A percentile compares a stretch with the other conserved stretches of the same genome.
phyloP scores from a whole-genome alignment of 2,113 vertebrate species.

The Microcebus lehilahytsara region DNA sequence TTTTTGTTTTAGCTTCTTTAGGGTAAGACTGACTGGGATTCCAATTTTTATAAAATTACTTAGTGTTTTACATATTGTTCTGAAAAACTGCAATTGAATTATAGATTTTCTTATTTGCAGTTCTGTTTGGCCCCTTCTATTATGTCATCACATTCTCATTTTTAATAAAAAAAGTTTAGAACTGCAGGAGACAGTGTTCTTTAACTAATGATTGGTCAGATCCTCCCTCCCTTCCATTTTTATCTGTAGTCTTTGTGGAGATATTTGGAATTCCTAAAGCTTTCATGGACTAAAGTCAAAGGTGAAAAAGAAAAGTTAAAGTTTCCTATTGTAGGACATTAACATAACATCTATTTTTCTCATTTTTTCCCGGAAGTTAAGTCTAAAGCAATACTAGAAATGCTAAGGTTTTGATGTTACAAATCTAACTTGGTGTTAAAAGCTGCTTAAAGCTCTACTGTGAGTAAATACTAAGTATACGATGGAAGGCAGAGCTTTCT shows the following conservation, averaged over 20 bases:
- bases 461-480: not conserved
- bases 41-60: not conserved
- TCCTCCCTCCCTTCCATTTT: not conserved
- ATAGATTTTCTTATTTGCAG: not conserved
- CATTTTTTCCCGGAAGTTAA: not conserved
- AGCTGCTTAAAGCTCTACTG: slow-evolving; percentile 24
- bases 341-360: not conserved
- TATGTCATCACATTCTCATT: not conserved
- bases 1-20: not conserved
- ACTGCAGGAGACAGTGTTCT: not conserved
- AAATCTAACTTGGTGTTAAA: slow-evolving; percentile 4
- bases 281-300: not conserved
- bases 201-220: not conserved
- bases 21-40: not conserved
- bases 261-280: not conserved
- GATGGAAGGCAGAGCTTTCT: slow-evolving; percentile 7
- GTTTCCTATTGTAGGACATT: not conserved
- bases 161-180: not conserved
- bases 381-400: not conserved
- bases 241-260: not conserved
- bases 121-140: not conserved
- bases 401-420: not conserved
- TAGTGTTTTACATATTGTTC: not conserved
- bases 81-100: not conserved
- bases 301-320: not conserved